These are phyloP conservation scores for Uloborus plumipes DNA, from an alignment of 2,888 invertebrate species.

Conservation along the genomic window DNA sequence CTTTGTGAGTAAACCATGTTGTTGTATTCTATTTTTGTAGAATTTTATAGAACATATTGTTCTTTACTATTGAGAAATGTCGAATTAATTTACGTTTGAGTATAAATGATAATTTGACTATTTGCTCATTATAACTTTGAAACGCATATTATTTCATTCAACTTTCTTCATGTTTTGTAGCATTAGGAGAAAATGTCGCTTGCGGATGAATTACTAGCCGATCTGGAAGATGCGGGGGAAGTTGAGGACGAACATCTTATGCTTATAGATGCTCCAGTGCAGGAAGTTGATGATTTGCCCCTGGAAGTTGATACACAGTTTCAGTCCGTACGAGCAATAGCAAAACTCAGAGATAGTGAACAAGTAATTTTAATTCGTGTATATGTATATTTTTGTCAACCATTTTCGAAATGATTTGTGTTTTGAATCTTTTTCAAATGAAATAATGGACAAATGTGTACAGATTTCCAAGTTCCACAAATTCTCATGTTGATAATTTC, in stretches of 20 bases:
- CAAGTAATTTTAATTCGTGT: slow-evolving; percentile 74
- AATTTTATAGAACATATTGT: too few relatives aligned
- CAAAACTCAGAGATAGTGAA: slow-evolving; percentile 87
- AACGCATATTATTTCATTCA: too few relatives aligned
- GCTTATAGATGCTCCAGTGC: slow-evolving; percentile 66
- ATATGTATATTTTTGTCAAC: neutral
- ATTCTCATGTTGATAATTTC: neutral
- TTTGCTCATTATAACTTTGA: too few relatives aligned
- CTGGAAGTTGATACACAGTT: slow-evolving; percentile 74
- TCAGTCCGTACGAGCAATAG: slow-evolving; percentile 85
- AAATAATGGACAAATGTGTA: neutral
- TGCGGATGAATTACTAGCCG: slow-evolving; percentile 96
- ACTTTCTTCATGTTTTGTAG: neutral
- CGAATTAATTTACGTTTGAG: too few relatives aligned
- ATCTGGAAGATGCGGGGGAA: slow-evolving; percentile 93
- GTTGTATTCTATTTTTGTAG: too few relatives aligned
- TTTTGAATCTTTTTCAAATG: neutral
- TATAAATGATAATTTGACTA: too few relatives aligned
- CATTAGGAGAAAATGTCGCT: slow-evolving; percentile 83
- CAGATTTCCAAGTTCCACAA: neutral
- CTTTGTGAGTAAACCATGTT: too few relatives aligned
- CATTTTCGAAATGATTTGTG: too few relatives aligned
- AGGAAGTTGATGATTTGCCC: slow-evolving; percentile 68
- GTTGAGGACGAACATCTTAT: slow-evolving; percentile 73
- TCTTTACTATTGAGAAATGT: too few relatives aligned